Percentiles rank a stretch among this genome's conserved stretches.
phyloP scores from a whole-genome alignment of 2,888 invertebrate species.

The Rhagonycha lutea region DNA sequence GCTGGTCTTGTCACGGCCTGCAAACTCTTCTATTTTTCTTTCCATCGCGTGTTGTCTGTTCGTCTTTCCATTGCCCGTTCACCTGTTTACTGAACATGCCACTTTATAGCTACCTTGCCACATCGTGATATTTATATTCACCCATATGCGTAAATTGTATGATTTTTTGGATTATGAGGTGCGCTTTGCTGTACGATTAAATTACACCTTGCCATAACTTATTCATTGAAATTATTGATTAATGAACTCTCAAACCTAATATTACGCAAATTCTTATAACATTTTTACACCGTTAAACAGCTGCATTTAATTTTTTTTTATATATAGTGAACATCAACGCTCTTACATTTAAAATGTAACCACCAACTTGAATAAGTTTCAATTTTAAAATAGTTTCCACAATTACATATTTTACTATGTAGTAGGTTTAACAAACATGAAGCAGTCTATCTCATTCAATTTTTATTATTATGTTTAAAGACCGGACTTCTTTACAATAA shows the following conservation, averaged over 20 bases:
- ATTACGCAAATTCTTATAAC: conserved; percentile 7
- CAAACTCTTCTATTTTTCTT: conserved; percentile 25
- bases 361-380: background rate
- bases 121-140: conserved; percentile 37
- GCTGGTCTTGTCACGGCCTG: conserved; percentile 36
- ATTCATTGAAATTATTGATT: conserved; percentile 10
- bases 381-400: background rate
- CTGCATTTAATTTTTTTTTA: background rate
- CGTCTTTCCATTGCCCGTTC: conserved; percentile 34
- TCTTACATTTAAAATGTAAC: background rate
- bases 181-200: conserved; percentile 19
- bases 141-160: conserved; percentile 31
- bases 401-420: background rate
- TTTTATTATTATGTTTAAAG: background rate
- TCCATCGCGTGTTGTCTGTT: conserved; percentile 37
- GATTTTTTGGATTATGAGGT: conserved; percentile 14
- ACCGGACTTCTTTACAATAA: background rate
- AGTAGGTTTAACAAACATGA: background rate
- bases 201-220: conserved; percentile 17
- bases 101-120: conserved; percentile 38
- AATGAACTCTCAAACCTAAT: conserved; percentile 1
- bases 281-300: background rate
- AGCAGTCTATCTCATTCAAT: background rate
- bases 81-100: conserved; percentile 36
- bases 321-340: background rate